These are phyloP conservation scores for Pyrochroa serraticornis DNA, from an alignment of 2,888 invertebrate genomes.

Conservation along the genomic window DNA sequence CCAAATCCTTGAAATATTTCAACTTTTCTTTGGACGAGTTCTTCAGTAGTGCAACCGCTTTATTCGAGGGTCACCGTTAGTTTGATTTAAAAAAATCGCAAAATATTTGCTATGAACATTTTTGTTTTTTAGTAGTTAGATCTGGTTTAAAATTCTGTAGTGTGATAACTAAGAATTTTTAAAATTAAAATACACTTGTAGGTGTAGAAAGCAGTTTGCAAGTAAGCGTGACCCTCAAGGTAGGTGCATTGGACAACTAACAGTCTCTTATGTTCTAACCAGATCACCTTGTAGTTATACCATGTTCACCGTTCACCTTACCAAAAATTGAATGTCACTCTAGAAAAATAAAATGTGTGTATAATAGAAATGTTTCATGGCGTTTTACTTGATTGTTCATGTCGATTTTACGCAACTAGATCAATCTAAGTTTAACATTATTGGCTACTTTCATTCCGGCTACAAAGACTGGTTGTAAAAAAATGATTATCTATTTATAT, in stretches of 20 bases:
- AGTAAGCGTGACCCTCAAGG: constrained; percentile 24
- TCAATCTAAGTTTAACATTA: too few species aligned
- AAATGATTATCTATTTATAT: too few species aligned
- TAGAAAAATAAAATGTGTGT: neutral
- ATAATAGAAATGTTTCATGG: neutral
- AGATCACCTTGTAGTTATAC: constrained; percentile 28
- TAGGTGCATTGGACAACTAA: constrained; percentile 23
- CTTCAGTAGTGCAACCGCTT: neutral
- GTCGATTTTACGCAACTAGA: too few species aligned
- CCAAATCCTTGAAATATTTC: neutral
- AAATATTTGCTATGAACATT: neutral
- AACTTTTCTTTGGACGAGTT: neutral
- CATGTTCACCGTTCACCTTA: constrained; percentile 25
- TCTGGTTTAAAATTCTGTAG: neutral
- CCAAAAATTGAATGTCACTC: constrained; percentile 28
- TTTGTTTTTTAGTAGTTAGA: too few species aligned
- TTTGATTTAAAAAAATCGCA: neutral
- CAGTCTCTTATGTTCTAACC: constrained; percentile 21
- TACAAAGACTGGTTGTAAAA: too few species aligned
- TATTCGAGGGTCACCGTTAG: too few species aligned
- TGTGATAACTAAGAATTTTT: neutral
- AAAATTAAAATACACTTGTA: constrained; percentile 26
- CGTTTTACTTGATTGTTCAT: too few species aligned
- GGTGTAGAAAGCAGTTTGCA: constrained; percentile 32
- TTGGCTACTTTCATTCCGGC: too few species aligned